Base-by-base conservation (phyloP, 1,140 invertebrate genomes). In the Drosophila hydei region DNA sequence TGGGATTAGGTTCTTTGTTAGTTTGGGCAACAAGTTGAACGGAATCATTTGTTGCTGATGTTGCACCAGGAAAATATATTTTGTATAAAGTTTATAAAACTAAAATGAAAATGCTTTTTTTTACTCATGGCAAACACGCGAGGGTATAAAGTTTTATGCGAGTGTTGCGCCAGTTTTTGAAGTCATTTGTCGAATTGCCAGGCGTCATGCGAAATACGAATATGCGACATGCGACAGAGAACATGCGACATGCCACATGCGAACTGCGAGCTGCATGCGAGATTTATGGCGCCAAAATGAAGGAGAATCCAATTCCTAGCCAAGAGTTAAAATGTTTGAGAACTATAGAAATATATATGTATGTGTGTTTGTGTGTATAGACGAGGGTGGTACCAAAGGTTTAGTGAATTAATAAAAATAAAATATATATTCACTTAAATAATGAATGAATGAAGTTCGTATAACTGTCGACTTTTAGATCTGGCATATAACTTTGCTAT, bases 121-220 rank as follows among this genome's bases (percentile, higher is more conserved):
- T 42, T 16, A 42, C 38, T 42, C 16, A 59, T 51, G 65, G 61
- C 58, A 36, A 36, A 45, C 69, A 72, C 69, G 69, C 62, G 54
- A 65, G 38, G 30, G 8, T 33, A 58, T 58, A 65, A 72, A 72
- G 62, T 65, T 67, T 72, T 67, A 72, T 72, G 69, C 52, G 69
- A 72, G 54, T 51, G 54, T 72, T 72, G 69, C 54, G 69, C 69
- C 54, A 72, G 62, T 72, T 72, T n/a, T 67, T 60, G 62, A 59
- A 65, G 54, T 36, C 61, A 72, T 72, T 72, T 72, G 69, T 72
- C 47, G 62, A 72, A 72, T 67, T 72, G 62, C 69, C 54, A 47
- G 30, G 58, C 65, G 58, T 61, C 65, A 69, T 69, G 65, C 65
- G 23, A 61, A 25, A 60, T 61, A 18, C 38, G 38, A 40, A 33